These are phyloP conservation scores for Brachypodius melanocephalos DNA, from an alignment of 2,113 vertebrate genomes.

Conservation along the genomic window DNA sequence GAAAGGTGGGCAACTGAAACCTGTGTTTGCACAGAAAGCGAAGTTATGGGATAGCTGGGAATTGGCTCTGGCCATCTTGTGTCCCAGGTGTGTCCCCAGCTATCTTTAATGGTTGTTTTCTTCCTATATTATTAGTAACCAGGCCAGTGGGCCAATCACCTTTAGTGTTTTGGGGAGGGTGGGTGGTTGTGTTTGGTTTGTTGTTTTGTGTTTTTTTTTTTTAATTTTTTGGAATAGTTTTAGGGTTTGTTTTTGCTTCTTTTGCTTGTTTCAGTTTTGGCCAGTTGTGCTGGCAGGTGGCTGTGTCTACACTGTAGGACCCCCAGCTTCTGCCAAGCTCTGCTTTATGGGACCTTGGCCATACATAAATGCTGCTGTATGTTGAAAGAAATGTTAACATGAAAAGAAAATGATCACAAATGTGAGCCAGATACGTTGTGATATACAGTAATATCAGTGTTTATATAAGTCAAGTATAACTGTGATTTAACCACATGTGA, in stretches of 20 bases:
- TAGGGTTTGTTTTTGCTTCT: background rate
- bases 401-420: background rate
- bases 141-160: background rate
- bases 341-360: background rate
- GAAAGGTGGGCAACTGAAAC: background rate
- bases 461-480: background rate
- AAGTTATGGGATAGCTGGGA: background rate
- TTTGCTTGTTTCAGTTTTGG: background rate
- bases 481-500: background rate
- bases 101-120: background rate
- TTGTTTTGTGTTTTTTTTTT: background rate
- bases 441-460: background rate
- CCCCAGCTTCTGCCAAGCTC: constrained; percentile 49
- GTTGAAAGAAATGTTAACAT: background rate
- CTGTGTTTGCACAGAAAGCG: background rate
- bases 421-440: background rate
- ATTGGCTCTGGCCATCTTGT: background rate
- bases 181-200: background rate
- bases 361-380: background rate
- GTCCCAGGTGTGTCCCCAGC: background rate
- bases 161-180: background rate
- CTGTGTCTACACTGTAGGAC: background rate
- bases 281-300: constrained; percentile 49
- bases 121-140: background rate
- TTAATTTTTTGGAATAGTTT: background rate